Conservation (phyloP, 1,140 invertebrate genomes). For the Chironomus striatipennis region DNA sequence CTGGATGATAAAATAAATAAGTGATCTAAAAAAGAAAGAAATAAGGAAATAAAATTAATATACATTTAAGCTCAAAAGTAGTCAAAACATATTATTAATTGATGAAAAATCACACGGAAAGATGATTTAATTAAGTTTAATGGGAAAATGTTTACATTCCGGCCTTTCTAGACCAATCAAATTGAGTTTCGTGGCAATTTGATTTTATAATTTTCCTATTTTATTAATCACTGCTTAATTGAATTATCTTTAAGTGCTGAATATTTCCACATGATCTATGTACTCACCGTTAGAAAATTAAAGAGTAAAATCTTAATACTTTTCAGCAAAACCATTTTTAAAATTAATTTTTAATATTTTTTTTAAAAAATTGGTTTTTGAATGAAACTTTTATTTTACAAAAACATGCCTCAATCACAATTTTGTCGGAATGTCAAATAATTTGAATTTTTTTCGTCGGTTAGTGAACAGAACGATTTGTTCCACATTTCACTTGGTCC, state of each 20-base stretch:
- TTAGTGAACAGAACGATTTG: too few relatives aligned
- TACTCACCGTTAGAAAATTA: background rate
- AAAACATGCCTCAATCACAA: too few relatives aligned
- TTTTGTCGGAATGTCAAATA: too few relatives aligned
- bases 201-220: background rate
- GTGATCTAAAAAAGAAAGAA: slow-evolving; percentile 50
- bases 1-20: slow-evolving; percentile 55
- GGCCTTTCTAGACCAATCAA: background rate
- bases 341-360: background rate
- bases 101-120: background rate
- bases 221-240: background rate
- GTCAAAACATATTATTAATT: background rate
- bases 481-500: too few relatives aligned
- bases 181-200: background rate
- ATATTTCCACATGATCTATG: background rate
- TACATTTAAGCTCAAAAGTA: background rate
- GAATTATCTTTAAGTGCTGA: background rate
- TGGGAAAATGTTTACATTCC: background rate
- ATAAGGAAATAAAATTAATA: slow-evolving; percentile 27
- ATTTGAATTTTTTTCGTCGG: too few relatives aligned
- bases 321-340: background rate
- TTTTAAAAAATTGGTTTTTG: background rate
- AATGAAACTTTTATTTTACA: too few relatives aligned
- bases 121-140: background rate
- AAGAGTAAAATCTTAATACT: background rate